Base-by-base conservation (phyloP, 1,140 invertebrate genomes). In the Drosophila cardini region DNA sequence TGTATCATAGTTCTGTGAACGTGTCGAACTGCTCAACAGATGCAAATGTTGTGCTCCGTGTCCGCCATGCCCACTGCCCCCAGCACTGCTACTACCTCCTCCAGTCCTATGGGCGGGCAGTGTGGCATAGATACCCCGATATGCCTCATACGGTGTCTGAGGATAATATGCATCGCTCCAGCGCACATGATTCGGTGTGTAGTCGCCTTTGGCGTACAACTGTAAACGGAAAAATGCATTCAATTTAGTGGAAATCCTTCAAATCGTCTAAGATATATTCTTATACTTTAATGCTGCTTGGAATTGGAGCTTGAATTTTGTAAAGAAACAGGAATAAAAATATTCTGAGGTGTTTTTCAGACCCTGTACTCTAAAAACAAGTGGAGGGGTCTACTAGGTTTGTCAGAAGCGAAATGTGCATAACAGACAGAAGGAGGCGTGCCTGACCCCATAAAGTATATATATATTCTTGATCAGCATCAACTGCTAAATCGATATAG, bases 91-190 rank as follows among this genome's bases (percentile, higher is more conserved):
- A 7, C 84, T 70, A 4, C 83, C 84, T 3, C 80, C 84, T 11
- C 79, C 84, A 16, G 72, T 56, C 0, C 85, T 78, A 10, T 89
- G 78, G 1, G 79, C 90, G 4, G 91, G 87, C 72, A 91, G 60
- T 21, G 82, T 89, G 10, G 91, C 90, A 67, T 92, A 92, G 46
- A 92, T 92, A 10, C 91, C 91, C 0, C 91, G 87, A 60, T 92
- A 92, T 10, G 90, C 85, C 74, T 92, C 91, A 34, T 91, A 92
- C 1, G 91, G 91, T 5, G 91, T 92, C 45, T 91, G 90, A 32
- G 91, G 91, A 72, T 92, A 90, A 50, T 92, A 92, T 0, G 86
- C 90, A 60, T 92, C 91, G 52, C 90, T 91, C 91, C 91, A 92
- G 10, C 91, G 87, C 10, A 92, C 78, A 71, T 92, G 91, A 68